Evolutionary conservation across 2,888 invertebrate genomes (phyloP).

Genomic region (Iphiclides podalirius): DNA sequence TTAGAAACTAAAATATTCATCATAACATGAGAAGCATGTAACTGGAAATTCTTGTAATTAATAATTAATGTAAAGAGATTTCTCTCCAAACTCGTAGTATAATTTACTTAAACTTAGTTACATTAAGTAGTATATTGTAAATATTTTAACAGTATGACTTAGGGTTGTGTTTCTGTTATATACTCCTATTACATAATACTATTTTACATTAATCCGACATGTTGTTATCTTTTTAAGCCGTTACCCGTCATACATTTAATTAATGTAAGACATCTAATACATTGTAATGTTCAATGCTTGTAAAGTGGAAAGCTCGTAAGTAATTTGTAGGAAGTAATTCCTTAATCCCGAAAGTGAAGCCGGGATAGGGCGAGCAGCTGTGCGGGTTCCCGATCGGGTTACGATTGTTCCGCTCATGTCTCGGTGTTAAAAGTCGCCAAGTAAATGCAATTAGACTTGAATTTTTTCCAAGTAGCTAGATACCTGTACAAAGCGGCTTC

Average conservation of each 20-base stretch:
- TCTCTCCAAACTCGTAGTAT: too few species aligned
- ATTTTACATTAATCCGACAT: not conserved
- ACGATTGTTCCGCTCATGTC: slow-evolving; percentile 32
- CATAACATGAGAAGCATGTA: too few species aligned
- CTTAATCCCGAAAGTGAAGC: slow-evolving; percentile 65
- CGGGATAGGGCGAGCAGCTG: slow-evolving; percentile 40
- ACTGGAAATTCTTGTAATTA: too few species aligned
- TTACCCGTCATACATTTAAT: slow-evolving; percentile 16
- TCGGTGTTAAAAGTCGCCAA: slow-evolving; percentile 45
- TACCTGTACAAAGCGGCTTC: not conserved
- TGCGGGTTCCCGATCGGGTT: slow-evolving; percentile 62
- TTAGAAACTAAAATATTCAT: too few species aligned
- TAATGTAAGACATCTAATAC: slow-evolving; percentile 15
- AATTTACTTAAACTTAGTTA: too few species aligned
- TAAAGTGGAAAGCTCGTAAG: slow-evolving; percentile 19
- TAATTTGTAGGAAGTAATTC: slow-evolving; percentile 51
- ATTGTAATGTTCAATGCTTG: slow-evolving; percentile 15
- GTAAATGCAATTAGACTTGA: slow-evolving; percentile 25
- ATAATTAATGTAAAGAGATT: too few species aligned
- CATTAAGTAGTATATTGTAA: too few species aligned
- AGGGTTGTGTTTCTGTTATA: too few species aligned
- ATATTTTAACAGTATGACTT: too few species aligned
- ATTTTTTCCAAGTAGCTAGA: slow-evolving; percentile 2
- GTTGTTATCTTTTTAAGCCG: not conserved
- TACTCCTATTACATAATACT: too few species aligned